Percentiles rank a stretch among this genome's conserved stretches.
phyloP scores from a whole-genome alignment of 2,888 invertebrate genomes.

The Incurvaria masculella region DNA sequence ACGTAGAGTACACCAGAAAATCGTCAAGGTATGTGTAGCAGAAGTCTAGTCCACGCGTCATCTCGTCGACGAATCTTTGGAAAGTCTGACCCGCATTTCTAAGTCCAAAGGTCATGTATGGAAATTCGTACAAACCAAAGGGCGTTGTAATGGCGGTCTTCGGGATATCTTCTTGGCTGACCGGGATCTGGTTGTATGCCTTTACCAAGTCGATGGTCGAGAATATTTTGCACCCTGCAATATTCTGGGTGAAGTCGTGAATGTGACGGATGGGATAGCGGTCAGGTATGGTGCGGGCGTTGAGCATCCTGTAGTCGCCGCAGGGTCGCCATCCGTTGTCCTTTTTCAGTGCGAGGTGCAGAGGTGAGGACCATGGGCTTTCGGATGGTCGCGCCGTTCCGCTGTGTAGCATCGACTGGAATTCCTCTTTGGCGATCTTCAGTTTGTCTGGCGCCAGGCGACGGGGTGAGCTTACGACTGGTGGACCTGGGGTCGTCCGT shows the following conservation, averaged over 20 bases:
- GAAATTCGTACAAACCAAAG: conserved; percentile 24
- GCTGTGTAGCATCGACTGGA: conserved; percentile 11
- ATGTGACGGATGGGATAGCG: conserved; percentile 4
- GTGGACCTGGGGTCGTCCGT: conserved; percentile 16
- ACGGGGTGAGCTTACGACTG: conserved; percentile 11
- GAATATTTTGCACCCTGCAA: conserved; percentile 12
- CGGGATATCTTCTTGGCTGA: conserved; percentile 22
- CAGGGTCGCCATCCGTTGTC: conserved; percentile 19
- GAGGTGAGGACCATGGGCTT: conserved; percentile 19
- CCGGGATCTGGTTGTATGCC: conserved; percentile 31
- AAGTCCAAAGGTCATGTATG: conserved; percentile 26
- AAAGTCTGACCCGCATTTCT: conserved; percentile 32
- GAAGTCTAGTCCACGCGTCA: conserved; percentile 15
- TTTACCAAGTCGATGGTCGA: conserved; percentile 14
- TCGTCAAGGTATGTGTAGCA: conserved; percentile 25
- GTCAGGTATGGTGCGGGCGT: neutral
- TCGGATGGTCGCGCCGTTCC: conserved; percentile 12
- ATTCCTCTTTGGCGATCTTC: conserved; percentile 11
- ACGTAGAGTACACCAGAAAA: conserved; percentile 20
- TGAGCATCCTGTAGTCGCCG: conserved; percentile 20
- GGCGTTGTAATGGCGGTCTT: conserved; percentile 27
- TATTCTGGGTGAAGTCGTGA: conserved; percentile 11
- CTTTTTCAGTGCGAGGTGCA: conserved; percentile 20
- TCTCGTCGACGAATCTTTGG: conserved; percentile 27
- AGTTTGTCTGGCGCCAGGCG: conserved; percentile 12